These are phyloP conservation scores for Vanessa atalanta DNA, from an alignment of 1,140 invertebrate species.

Conservation along the genomic window DNA sequence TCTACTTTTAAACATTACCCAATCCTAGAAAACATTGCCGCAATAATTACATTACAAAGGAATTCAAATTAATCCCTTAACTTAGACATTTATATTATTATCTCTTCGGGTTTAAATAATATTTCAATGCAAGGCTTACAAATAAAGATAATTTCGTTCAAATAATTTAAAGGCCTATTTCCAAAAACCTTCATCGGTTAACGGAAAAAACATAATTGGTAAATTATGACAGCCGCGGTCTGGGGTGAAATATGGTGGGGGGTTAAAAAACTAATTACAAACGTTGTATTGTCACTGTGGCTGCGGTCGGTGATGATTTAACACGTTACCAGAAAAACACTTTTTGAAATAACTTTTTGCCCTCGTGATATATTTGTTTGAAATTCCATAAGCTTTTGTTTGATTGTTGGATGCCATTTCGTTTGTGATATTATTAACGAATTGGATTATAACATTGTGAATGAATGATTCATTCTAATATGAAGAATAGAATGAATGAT, in stretches of 20 bases:
- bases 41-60: too few relatives aligned
- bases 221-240: slow-evolving; percentile 44
- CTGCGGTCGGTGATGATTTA: slow-evolving; percentile 47
- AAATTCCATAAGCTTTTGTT: background rate
- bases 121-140: too few relatives aligned
- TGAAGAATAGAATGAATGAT: too few relatives aligned
- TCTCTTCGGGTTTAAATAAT: too few relatives aligned
- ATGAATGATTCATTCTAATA: too few relatives aligned
- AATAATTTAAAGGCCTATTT: background rate
- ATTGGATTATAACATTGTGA: too few relatives aligned
- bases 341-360: slow-evolving; percentile 9
- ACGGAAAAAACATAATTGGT: slow-evolving; percentile 46
- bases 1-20: background rate
- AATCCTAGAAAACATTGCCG: too few relatives aligned
- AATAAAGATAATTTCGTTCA: too few relatives aligned
- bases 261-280: slow-evolving; percentile 54
- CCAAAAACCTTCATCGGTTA: background rate
- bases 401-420: background rate
- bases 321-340: slow-evolving; percentile 17
- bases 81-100: too few relatives aligned
- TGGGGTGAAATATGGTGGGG: slow-evolving; percentile 47
- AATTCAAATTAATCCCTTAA: too few relatives aligned
- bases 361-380: slow-evolving; percentile 3
- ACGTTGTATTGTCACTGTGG: slow-evolving; percentile 42
- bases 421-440: background rate